Evolutionary conservation across 2,113 vertebrate species (phyloP).

Genomic region (Todiramphus saurophagus): DNA sequence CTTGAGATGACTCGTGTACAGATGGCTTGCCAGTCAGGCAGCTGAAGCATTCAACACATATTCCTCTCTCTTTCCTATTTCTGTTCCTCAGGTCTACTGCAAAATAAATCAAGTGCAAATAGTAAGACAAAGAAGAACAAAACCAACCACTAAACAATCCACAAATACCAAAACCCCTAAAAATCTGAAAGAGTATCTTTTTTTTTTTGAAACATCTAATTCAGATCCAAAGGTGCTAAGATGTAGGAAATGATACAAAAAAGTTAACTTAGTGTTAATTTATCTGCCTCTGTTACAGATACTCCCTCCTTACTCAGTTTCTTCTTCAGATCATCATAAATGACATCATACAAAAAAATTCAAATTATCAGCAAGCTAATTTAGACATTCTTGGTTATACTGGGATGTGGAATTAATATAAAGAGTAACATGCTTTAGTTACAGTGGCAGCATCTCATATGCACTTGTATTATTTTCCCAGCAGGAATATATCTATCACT

Average conservation of each 20-base stretch:
- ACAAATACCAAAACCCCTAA: background rate
- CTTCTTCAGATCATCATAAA: background rate
- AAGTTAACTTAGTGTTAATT: background rate
- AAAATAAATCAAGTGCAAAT: background rate
- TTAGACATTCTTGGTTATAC: background rate
- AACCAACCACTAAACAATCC: background rate
- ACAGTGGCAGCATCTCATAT: background rate
- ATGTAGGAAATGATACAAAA: background rate
- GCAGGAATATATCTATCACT: background rate
- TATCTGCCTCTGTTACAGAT: background rate
- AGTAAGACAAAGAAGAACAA: background rate
- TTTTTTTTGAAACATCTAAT: background rate
- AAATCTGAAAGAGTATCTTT: background rate
- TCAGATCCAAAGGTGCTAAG: background rate
- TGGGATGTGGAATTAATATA: background rate
- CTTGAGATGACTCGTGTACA: slow-evolving; percentile 1
- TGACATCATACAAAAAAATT: background rate
- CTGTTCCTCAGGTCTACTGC: background rate
- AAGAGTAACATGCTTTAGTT: background rate
- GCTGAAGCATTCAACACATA: background rate
- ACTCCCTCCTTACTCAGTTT: background rate
- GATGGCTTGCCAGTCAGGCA: background rate
- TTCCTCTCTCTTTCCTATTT: background rate
- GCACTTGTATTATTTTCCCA: background rate
- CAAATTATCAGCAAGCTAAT: background rate